A percentile compares a stretch with the other conserved stretches of the same genome.
Conservation (phyloP, 1,140 invertebrate genomes). For the Cotesia glomerata region DNA sequence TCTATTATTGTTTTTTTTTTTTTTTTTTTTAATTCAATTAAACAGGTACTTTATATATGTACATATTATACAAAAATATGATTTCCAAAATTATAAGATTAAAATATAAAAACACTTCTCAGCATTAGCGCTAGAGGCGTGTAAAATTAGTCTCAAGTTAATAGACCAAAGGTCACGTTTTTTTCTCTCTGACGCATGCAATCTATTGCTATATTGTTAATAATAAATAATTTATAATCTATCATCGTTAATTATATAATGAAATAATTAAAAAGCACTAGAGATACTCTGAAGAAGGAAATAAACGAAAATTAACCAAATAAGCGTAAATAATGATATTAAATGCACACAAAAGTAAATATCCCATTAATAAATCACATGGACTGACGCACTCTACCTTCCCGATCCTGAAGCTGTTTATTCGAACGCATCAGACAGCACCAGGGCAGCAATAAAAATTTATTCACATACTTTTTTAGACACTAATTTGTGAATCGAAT, state of each 20-base stretch:
- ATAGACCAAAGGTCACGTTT: too few relatives aligned
- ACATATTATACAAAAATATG: too few relatives aligned
- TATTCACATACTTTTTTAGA: constrained; percentile 33
- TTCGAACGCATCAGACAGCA: constrained; percentile 38
- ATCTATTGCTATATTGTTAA: too few relatives aligned
- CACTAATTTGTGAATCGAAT: constrained; percentile 19
- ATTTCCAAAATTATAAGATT: too few relatives aligned
- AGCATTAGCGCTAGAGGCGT: too few relatives aligned
- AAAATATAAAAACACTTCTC: too few relatives aligned
- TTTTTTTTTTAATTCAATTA: background rate
- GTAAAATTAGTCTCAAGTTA: too few relatives aligned
- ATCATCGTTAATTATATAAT: background rate
- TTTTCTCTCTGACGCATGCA: too few relatives aligned
- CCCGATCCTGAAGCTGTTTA: constrained; percentile 71
- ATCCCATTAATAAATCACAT: constrained; percentile 70
- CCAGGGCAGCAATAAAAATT: constrained; percentile 49
- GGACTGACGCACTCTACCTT: constrained; percentile 73
- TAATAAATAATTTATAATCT: background rate
- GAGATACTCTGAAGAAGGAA: constrained; percentile 31
- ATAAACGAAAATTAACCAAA: constrained; percentile 53
- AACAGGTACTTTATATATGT: too few relatives aligned
- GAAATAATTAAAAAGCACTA: constrained; percentile 15
- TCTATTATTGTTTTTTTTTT: constrained; percentile 4
- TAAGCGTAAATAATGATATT: constrained; percentile 71
- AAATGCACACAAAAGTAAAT: constrained; percentile 69